Conservation (phyloP, 2,888 invertebrate genomes). For the Erebia ligea region DNA sequence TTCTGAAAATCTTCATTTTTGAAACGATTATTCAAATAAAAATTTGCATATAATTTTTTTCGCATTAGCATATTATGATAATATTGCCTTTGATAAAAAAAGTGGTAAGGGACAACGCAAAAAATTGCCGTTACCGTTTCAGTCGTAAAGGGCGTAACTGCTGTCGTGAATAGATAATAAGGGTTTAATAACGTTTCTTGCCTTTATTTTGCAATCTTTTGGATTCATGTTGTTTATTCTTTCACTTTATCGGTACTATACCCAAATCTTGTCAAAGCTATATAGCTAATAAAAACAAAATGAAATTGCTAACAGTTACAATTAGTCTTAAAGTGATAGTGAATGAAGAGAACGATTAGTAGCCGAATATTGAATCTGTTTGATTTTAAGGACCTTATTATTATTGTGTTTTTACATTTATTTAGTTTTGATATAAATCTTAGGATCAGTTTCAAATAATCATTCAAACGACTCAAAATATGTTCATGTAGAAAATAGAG, state of each 20-base stretch:
- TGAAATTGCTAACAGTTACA: neutral
- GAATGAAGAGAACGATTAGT: too few relatives aligned
- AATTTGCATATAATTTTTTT: neutral
- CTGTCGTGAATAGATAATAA: conserved; percentile 79
- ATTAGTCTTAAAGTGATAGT: too few relatives aligned
- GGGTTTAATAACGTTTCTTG: conserved; percentile 81
- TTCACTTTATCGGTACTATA: conserved; percentile 57
- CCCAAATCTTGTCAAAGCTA: conserved; percentile 21
- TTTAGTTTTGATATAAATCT: too few relatives aligned
- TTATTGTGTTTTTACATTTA: too few relatives aligned
- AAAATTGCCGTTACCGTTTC: conserved; percentile 64
- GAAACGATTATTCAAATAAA: neutral
- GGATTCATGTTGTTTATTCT: conserved; percentile 54
- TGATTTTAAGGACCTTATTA: too few relatives aligned
- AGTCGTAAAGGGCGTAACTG: conserved; percentile 76
- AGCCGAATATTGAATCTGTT: too few relatives aligned
- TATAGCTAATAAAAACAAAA: neutral
- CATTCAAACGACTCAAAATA: too few relatives aligned
- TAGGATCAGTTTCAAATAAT: too few relatives aligned
- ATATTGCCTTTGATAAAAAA: conserved; percentile 27
- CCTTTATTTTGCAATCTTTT: conserved; percentile 72
- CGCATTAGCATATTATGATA: conserved; percentile 8
- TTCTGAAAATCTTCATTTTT: neutral
- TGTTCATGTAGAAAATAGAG: too few relatives aligned
- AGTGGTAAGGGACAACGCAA: conserved; percentile 55